Conservation (phyloP, 2,113 vertebrate species). For the Corythoichthys haematopterus region DNA sequence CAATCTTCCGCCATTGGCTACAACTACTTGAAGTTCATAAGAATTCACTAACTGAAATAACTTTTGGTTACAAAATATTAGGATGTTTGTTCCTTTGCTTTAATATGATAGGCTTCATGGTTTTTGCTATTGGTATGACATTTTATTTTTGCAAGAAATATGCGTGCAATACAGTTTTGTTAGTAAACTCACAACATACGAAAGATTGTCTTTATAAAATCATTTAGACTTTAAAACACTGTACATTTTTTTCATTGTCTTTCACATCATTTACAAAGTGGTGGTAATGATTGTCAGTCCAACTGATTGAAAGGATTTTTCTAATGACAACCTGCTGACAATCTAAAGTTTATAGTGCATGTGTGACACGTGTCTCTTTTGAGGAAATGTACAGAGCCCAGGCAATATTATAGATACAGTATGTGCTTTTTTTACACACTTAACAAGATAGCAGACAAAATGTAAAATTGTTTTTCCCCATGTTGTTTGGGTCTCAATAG, state of each 20-base stretch:
- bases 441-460: neutral
- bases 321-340: neutral
- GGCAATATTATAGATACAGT: neutral
- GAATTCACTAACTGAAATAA: too few species aligned
- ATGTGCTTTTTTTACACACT: too few species aligned
- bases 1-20: too few species aligned
- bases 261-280: conserved; percentile 51
- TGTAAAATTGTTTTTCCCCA: neutral
- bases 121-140: neutral
- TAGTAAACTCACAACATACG: conserved; percentile 42
- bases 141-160: conserved; percentile 29
- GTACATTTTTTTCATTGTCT: conserved; percentile 37
- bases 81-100: neutral
- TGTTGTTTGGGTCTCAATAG: neutral
- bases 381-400: conserved; percentile 38
- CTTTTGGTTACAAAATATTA: too few species aligned
- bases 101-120: neutral
- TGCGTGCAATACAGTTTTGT: conserved; percentile 42
- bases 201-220: conserved; percentile 46
- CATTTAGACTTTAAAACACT: conserved; percentile 41
- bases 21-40: too few species aligned
- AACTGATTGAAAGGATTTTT: neutral
- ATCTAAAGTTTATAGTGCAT: conserved; percentile 24
- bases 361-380: conserved; percentile 14
- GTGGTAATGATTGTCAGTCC: conserved; percentile 44